Conservation (phyloP, 2,113 vertebrate species). For the Rhynchomys soricoides region DNA sequence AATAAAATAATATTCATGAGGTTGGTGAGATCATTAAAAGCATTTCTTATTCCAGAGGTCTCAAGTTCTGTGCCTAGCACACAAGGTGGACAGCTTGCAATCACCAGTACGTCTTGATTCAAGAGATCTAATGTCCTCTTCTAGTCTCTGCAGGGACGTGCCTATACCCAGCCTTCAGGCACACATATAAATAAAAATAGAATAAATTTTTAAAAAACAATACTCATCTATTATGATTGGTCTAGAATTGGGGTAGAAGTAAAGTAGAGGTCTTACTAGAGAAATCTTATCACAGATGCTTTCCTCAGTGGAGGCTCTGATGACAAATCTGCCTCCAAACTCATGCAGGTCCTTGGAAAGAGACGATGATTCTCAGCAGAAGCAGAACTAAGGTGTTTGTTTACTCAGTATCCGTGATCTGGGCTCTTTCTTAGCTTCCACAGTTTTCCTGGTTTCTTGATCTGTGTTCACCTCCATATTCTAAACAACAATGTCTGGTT, state of each 20-base stretch:
- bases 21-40: neutral
- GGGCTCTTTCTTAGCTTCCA: neutral
- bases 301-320: neutral
- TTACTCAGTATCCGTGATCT: neutral
- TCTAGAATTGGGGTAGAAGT: neutral
- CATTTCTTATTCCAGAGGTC: neutral
- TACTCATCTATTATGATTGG: neutral
- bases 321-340: neutral
- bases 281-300: neutral
- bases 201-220: neutral
- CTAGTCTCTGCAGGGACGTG: neutral
- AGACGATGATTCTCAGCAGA: neutral
- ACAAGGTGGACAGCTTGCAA: neutral
- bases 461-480: neutral
- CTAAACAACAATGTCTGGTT: neutral
- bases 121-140: neutral
- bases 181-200: neutral
- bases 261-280: neutral
- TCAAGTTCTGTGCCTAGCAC: neutral
- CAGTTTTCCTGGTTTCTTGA: neutral
- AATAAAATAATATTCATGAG: neutral
- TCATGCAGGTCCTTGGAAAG: neutral
- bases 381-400: neutral
- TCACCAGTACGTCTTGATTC: neutral
- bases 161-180: neutral